Conservation (phyloP, 30 jellyfish, hydroid and myxozoan species). For the Aurelia aurita region DNA sequence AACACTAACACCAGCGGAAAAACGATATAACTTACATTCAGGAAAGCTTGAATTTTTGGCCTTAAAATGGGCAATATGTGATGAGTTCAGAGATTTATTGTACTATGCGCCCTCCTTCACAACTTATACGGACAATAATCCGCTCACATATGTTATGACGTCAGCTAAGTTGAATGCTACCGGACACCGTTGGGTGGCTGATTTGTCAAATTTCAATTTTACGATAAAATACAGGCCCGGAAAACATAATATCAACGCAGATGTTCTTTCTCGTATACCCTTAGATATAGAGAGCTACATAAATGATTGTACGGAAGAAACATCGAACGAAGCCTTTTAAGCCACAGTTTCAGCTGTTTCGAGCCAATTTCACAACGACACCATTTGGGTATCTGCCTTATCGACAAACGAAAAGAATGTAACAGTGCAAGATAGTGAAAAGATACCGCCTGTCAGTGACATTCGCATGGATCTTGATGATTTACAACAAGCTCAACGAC, state of each 20-base stretch:
- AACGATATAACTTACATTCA: conserved; percentile 31
- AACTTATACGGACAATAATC: conserved; percentile 58
- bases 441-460: background rate
- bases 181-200: conserved; percentile 69
- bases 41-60: conserved; percentile 52
- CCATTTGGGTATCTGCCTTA: conserved; percentile 27
- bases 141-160: conserved; percentile 45
- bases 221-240: conserved; percentile 63
- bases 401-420: background rate
- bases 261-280: conserved; percentile 61
- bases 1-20: conserved; percentile 41
- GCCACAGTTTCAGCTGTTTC: conserved; percentile 45
- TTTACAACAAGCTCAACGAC: conserved; percentile 26
- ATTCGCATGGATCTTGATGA: background rate
- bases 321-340: conserved; percentile 30
- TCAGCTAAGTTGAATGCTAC: conserved; percentile 61
- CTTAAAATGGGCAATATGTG: conserved; percentile 64
- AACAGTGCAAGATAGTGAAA: background rate
- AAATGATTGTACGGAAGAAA: conserved; percentile 9
- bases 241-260: conserved; percentile 45
- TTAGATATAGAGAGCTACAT: conserved; percentile 7
- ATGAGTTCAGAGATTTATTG: conserved; percentile 42
- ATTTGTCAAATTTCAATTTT: conserved; percentile 39
- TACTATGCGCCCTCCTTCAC: conserved; percentile 33
- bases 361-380: background rate